Conservation (phyloP, 2,113 vertebrate species). For the Pardalotus punctatus region DNA sequence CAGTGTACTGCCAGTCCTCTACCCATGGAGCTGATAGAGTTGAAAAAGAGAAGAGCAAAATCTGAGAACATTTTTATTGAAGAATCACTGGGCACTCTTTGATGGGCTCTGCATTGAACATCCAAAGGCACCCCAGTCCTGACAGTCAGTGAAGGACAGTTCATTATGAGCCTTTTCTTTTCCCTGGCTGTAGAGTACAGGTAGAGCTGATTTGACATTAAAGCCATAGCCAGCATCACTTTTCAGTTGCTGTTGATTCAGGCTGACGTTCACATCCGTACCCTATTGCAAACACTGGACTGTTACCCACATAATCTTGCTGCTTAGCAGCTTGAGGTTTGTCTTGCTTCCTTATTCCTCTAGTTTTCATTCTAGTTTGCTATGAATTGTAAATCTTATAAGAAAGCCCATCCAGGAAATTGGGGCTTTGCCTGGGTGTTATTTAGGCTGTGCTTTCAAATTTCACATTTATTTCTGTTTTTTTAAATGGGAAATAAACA, state of each 20-base stretch:
- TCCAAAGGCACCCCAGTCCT: not conserved
- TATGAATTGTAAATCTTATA: not conserved
- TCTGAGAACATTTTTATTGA: not conserved
- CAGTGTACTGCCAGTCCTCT: not conserved
- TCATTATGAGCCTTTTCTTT: not conserved
- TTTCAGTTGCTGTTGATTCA: not conserved
- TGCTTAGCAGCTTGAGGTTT: not conserved
- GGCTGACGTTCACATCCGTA: not conserved
- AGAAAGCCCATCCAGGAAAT: not conserved
- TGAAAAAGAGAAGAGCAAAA: not conserved
- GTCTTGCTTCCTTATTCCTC: not conserved
- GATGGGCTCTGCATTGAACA: not conserved
- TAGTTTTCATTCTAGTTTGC: not conserved
- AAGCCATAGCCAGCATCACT: not conserved
- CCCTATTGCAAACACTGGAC: not conserved
- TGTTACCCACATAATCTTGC: not conserved
- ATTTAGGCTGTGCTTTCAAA: not conserved
- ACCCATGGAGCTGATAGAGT: not conserved
- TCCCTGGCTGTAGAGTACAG: not conserved
- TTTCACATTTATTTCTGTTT: not conserved
- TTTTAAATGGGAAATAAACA: not conserved
- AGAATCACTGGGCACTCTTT: not conserved
- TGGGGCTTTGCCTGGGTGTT: not conserved
- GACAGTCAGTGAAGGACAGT: not conserved
- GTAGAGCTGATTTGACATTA: too few relatives aligned